phyloP scores from a whole-genome alignment of 2,113 vertebrate species.

The Bubalus kerabau region DNA sequence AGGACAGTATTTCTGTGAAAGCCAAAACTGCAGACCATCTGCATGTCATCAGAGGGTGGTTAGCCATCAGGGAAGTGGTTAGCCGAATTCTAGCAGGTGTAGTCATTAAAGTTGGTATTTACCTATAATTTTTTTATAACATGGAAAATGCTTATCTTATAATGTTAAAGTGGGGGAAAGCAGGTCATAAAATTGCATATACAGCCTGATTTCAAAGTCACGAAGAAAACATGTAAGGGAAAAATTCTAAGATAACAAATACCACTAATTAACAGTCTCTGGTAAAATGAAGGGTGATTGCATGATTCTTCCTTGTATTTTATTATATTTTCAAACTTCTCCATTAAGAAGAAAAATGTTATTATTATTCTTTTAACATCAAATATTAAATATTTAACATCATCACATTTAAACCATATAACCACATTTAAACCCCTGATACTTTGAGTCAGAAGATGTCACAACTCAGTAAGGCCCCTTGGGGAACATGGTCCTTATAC shows the following conservation, averaged over 20 bases:
- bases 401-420: neutral
- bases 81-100: neutral
- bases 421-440: neutral
- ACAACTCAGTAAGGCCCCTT: neutral
- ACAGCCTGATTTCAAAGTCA: neutral
- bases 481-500: neutral
- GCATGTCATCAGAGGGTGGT: neutral
- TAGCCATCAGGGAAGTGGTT: neutral
- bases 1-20: neutral
- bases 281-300: neutral
- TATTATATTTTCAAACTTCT: neutral
- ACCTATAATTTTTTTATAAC: neutral
- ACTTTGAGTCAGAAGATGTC: neutral
- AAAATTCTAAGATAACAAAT: neutral
- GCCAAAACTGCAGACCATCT: neutral
- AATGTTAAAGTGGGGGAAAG: neutral
- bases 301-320: neutral
- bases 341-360: neutral
- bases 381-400: neutral
- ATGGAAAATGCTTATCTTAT: neutral
- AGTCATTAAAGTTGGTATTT: neutral
- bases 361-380: neutral
- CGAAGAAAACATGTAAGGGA: neutral
- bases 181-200: neutral
- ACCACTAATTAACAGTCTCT: neutral